A percentile compares a stretch with the other conserved stretches of the same genome.
Evolutionary conservation across 2,797 vertebrate species (phyloP).

Genomic region (Pampus argenteus): DNA sequence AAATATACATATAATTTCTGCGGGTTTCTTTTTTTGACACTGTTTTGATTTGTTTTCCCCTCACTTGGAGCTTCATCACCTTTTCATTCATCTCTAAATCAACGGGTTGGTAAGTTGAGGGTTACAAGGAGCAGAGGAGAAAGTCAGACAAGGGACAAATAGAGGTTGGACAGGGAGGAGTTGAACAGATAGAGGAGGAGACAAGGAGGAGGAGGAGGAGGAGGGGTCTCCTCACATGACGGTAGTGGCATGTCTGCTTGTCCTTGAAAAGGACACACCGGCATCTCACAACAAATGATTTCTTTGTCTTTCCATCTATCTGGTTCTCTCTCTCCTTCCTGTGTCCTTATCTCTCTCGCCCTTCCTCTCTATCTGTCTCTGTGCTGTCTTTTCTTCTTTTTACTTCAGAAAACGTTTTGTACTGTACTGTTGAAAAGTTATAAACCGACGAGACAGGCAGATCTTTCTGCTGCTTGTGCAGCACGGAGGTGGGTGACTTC

Average conservation of each 20-base stretch:
- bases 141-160: slow-evolving; percentile 42
- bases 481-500: neutral
- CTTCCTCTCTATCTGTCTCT: slow-evolving; percentile 3
- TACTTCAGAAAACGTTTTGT: neutral
- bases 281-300: slow-evolving; percentile 52
- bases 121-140: slow-evolving; percentile 27
- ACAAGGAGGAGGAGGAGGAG: slow-evolving; percentile 55
- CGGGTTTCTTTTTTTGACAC: no score
- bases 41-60: neutral
- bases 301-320: slow-evolving; percentile 56
- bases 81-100: slow-evolving; percentile 31
- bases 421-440: slow-evolving; percentile 2
- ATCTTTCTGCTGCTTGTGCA: neutral
- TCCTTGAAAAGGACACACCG: slow-evolving; percentile 76
- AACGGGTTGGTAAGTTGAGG: neutral
- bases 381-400: neutral
- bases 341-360: slow-evolving; percentile 3
- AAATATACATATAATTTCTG: no score
- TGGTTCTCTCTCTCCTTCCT: slow-evolving; percentile 26
- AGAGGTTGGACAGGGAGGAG: slow-evolving; percentile 57
- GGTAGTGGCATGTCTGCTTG: slow-evolving; percentile 57
- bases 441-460: neutral
- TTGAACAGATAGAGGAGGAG: slow-evolving; percentile 35
- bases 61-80: neutral
- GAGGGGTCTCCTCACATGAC: slow-evolving; percentile 70